Conservation (phyloP, 2,113 vertebrate genomes). For the Colius striatus region DNA sequence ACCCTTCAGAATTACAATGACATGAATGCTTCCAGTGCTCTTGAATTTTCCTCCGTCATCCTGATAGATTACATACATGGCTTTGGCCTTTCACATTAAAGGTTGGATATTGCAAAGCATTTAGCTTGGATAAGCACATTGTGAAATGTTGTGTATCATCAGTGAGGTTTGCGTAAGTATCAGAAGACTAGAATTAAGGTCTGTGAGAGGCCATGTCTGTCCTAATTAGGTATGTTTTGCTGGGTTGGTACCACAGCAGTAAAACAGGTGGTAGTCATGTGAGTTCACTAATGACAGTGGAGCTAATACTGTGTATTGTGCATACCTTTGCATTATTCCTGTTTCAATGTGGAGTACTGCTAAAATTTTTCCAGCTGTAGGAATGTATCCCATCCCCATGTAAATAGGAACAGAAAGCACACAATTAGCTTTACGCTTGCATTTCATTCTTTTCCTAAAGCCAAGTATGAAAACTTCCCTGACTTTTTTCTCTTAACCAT, state of each 20-base stretch:
- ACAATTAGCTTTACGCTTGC: neutral
- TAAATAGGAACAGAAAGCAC: neutral
- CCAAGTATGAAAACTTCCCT: neutral
- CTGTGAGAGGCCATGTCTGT: neutral
- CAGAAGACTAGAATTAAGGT: neutral
- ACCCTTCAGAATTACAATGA: neutral
- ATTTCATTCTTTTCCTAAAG: neutral
- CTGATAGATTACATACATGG: neutral
- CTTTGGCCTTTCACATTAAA: neutral
- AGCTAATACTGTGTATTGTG: neutral
- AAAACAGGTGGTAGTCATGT: neutral
- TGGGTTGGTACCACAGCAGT: neutral
- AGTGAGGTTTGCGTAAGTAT: neutral
- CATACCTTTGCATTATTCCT: neutral
- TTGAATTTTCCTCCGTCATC: neutral
- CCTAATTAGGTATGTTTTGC: neutral
- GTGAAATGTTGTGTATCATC: neutral
- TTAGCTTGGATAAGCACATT: neutral
- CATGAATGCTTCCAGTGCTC: neutral
- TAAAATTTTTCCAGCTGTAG: neutral
- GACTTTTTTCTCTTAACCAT: neutral
- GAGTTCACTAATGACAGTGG: neutral
- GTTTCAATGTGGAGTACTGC: neutral
- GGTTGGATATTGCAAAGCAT: neutral
- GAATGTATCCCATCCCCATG: neutral